Conservation (phyloP, 2,888 invertebrate species). For the Cataglyphis albicans region DNA sequence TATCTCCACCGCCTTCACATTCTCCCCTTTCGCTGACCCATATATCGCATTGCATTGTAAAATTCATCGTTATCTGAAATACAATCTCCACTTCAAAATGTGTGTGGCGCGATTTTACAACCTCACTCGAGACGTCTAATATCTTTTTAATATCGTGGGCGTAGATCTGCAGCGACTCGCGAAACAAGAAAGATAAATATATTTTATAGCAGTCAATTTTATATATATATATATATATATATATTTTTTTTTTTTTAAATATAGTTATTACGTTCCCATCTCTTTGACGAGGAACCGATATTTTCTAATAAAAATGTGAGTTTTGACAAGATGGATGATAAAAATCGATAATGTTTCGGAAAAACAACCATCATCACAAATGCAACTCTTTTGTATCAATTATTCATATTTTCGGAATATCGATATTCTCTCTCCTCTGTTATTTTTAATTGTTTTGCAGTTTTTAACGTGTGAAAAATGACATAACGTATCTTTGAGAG, state of each 20-base stretch:
- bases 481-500: neutral
- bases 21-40: conserved; percentile 38
- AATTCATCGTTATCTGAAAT: conserved; percentile 53
- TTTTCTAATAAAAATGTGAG: conserved; percentile 20
- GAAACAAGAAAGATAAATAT: conserved; percentile 37
- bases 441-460: neutral
- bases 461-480: conserved; percentile 13
- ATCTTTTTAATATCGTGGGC: conserved; percentile 46
- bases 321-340: neutral
- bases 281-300: neutral
- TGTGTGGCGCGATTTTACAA: conserved; percentile 31
- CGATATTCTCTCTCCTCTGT: neutral
- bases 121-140: conserved; percentile 28
- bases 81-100: conserved; percentile 31
- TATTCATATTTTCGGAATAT: conserved; percentile 17
- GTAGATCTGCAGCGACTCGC: conserved; percentile 29
- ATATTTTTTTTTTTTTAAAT: neutral
- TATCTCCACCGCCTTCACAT: conserved; percentile 41
- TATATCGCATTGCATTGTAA: conserved; percentile 48
- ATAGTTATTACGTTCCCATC: neutral
- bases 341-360: neutral
- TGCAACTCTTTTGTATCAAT: neutral
- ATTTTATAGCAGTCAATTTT: conserved; percentile 15
- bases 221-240: too few relatives aligned
- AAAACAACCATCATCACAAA: neutral